Conservation (phyloP, 2,888 invertebrate genomes). For the Pseudanteris insignis region DNA sequence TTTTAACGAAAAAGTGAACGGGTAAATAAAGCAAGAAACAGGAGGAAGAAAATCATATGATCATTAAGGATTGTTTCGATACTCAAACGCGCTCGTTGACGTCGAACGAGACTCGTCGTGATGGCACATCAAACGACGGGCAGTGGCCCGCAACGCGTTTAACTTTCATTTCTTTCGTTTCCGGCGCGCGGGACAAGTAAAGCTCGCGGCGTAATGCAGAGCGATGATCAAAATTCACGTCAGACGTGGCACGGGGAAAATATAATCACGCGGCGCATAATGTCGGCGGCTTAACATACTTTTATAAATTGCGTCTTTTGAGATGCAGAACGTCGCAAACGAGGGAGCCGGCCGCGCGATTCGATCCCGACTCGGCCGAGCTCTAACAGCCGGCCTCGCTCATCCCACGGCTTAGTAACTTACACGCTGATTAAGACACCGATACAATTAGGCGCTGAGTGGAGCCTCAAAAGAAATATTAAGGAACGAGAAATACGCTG, state of each 20-base stretch:
- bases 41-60: too few relatives aligned
- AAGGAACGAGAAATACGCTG: constrained; percentile 39
- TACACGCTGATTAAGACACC: constrained; percentile 66
- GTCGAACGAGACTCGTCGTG: too few relatives aligned
- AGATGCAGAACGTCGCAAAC: constrained; percentile 60
- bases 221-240: constrained; percentile 54
- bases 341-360: constrained; percentile 44
- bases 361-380: constrained; percentile 14
- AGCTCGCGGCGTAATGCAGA: constrained; percentile 41
- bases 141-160: constrained; percentile 4
- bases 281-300: constrained; percentile 58
- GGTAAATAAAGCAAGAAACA: too few relatives aligned
- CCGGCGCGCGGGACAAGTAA: too few relatives aligned
- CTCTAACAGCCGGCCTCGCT: too few relatives aligned
- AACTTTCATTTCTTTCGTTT: constrained; percentile 23
- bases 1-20: too few relatives aligned
- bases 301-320: constrained; percentile 64
- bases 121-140: too few relatives aligned
- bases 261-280: constrained; percentile 52
- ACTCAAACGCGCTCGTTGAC: too few relatives aligned
- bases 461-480: constrained; percentile 60
- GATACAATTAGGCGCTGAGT: constrained; percentile 64
- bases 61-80: too few relatives aligned
- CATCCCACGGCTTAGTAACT: constrained; percentile 59
- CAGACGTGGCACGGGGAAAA: constrained; percentile 46